phyloP scores from a whole-genome alignment of 92 coral and sea anemone species.

The Zoanthus gigantus region DNA sequence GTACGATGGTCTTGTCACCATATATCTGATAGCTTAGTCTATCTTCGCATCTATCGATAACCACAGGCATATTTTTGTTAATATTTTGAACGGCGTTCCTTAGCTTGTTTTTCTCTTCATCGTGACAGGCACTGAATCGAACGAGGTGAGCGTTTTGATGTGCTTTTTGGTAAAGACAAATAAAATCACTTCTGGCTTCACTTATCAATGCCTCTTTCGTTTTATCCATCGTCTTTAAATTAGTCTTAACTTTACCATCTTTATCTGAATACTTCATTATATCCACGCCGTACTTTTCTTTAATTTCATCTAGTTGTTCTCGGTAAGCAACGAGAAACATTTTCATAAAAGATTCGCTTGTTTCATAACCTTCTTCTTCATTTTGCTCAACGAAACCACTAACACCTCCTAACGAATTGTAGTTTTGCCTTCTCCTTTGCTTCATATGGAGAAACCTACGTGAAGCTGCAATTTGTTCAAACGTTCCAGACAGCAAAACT shows the following conservation, averaged over 20 bases:
- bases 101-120: background rate
- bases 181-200: slow-evolving; percentile 24
- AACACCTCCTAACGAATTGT: background rate
- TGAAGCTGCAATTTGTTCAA: slow-evolving; percentile 32
- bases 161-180: slow-evolving; percentile 40
- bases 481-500: slow-evolving; percentile 30
- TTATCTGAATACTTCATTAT: background rate
- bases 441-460: background rate
- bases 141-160: background rate
- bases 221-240: background rate
- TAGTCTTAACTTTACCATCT: background rate
- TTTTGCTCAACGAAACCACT: too few species aligned
- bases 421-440: background rate
- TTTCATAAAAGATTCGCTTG: slow-evolving; percentile 14
- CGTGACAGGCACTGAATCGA: background rate
- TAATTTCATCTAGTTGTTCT: background rate
- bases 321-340: background rate
- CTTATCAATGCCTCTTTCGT: background rate
- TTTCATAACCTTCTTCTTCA: slow-evolving; percentile 10
- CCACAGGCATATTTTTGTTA: background rate
- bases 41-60: too few species aligned
- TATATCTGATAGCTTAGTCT: too few species aligned
- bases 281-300: background rate
- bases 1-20: too few species aligned
- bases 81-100: background rate